Base-by-base conservation (phyloP, 2,888 invertebrate species). In the Lacanobia wlatinum region DNA sequence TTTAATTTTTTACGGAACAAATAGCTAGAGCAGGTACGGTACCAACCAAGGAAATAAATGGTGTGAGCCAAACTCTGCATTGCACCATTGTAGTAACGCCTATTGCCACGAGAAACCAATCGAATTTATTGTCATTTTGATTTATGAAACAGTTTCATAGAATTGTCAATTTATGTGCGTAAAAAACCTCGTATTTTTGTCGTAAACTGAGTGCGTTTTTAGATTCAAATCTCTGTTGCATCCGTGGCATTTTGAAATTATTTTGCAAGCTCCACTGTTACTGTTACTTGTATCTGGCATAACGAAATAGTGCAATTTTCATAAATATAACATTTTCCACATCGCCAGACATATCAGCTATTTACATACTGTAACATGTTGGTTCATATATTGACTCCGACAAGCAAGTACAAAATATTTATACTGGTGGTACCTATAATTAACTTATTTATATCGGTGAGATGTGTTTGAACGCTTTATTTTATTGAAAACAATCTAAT, bases 11-110 rank as follows among this genome's bases (percentile, higher is more conserved):
- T 66, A 50, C 34, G 10, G 60, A 82, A 76, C 34, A 67, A 65
- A 73, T 76, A 73, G 21, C 59, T 52, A 70, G 56, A 53, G 18
- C 56, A 62, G 64, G 46, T 65, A 73, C 1, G 23, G 34, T 40
- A 73, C 21, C 12, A 56, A 63, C 55, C 69, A 58, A 73, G 59
- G 60, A 73, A 74, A 84, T 80, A 61, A 79, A 84, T 78, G 59
- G 77, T 65, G 62, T 59, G 74, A 66, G 52, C 68, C 50, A 62
- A 78, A 76, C 74, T 80, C 86, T 76, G 86, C 86, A 86, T 64
- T 86, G 86, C 86, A 86, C 76, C 83, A 83, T 64, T 78, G 76
- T 84, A 83, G 76, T 82, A 70, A 43, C 40, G 75, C 71, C 73
- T 76, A 81, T 78, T 76, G 71, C 67, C 62, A 78, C 78, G 67